phyloP scores from a whole-genome alignment of 1,140 invertebrate species.

The Meteorus sp. region DNA sequence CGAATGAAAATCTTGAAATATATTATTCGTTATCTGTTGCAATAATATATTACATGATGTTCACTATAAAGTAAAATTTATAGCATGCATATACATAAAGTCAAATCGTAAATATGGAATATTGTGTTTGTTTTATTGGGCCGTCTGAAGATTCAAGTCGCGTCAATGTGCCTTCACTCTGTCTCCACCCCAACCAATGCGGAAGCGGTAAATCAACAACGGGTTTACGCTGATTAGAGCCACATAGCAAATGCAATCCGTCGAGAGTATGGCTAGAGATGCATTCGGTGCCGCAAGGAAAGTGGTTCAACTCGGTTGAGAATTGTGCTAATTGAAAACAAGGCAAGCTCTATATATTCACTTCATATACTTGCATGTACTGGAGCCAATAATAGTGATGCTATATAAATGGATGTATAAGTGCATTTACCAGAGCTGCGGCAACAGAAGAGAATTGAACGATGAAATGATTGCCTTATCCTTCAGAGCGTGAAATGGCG shows the following conservation, averaged over 20 bases:
- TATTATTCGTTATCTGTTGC: background rate
- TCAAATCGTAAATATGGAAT: conserved; percentile 10
- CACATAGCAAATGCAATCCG: conserved; percentile 1
- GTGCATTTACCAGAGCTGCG: background rate
- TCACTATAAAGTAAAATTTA: background rate
- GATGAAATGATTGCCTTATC: too few relatives aligned
- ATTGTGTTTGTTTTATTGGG: conserved; percentile 12
- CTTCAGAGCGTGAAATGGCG: too few relatives aligned
- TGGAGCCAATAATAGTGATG: too few relatives aligned
- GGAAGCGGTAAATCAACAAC: conserved; percentile 20
- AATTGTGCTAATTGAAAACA: conserved; percentile 25
- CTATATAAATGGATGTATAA: background rate
- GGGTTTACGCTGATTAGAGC: conserved; percentile 24
- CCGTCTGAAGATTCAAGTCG: conserved; percentile 11
- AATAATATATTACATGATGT: background rate
- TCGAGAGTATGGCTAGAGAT: background rate
- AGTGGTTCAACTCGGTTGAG: conserved; percentile 9
- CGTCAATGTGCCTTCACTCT: too few relatives aligned
- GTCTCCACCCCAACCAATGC: conserved; percentile 17
- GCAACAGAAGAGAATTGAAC: too few relatives aligned
- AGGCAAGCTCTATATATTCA: background rate
- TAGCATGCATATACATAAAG: background rate
- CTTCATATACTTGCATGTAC: background rate
- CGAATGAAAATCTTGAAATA: too few relatives aligned
- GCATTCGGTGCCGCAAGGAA: background rate